These are phyloP conservation scores for Xiphydria camelus DNA, from an alignment of 2,888 invertebrate genomes.

Conservation along the genomic window DNA sequence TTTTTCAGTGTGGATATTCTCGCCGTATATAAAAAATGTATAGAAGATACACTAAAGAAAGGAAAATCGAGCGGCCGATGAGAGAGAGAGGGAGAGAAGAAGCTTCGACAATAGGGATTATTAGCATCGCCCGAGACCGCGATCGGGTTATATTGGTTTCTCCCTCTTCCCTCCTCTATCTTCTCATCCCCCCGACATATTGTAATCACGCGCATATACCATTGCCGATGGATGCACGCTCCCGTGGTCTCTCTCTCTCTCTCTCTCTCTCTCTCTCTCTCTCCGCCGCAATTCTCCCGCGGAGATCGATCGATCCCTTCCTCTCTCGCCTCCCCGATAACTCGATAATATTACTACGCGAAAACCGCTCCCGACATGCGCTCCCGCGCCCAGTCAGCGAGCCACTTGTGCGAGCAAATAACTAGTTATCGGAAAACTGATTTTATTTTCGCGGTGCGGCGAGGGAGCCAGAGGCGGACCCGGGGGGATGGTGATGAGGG, in stretches of 20 bases:
- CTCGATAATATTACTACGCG: constrained; percentile 54
- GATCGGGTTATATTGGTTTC: constrained; percentile 46
- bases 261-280: constrained; percentile 4
- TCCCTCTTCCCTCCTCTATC: no score
- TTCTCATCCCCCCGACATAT: constrained; percentile 50
- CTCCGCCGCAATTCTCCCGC: constrained; percentile 9
- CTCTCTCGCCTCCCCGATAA: no score
- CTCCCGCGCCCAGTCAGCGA: constrained; percentile 51
- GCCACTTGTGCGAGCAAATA: constrained; percentile 54
- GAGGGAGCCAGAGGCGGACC: no score
- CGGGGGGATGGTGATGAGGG: no score
- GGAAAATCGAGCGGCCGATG: no score
- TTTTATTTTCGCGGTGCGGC: constrained; percentile 48
- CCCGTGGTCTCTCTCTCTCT: constrained; percentile 13
- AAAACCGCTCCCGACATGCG: constrained; percentile 51
- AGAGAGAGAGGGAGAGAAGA: no score
- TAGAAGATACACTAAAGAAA: no score
- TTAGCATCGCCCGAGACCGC: constrained; percentile 49
- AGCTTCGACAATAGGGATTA: constrained; percentile 51
- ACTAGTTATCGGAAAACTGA: constrained; percentile 53
- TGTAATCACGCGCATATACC: constrained; percentile 53
- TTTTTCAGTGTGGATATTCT: no score
- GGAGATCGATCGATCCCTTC: constrained; percentile 35
- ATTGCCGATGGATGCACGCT: constrained; percentile 21
- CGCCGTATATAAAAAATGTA: no score